Conservation (phyloP, 2,113 vertebrate species). For the Lonchura striata region DNA sequence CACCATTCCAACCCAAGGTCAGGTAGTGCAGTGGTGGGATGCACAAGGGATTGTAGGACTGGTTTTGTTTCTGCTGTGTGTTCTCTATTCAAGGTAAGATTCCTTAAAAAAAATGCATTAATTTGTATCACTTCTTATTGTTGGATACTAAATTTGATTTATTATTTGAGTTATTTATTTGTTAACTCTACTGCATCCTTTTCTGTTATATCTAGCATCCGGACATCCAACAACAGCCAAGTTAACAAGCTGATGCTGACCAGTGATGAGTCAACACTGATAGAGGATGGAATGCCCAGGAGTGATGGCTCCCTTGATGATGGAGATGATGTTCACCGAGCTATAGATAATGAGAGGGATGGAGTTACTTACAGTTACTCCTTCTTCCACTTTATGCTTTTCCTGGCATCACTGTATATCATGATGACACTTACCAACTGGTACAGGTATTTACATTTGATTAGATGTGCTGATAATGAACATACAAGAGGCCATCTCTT, state of each 20-base stretch:
- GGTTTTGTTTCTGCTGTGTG: conserved; percentile 92
- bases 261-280: conserved; percentile 92
- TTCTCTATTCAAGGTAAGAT: conserved; percentile 94
- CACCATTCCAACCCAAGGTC: conserved; percentile 75
- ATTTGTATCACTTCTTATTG: background rate
- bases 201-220: conserved; percentile 77
- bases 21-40: conserved; percentile 96
- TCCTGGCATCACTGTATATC: conserved; percentile 96
- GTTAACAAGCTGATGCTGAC: conserved; percentile 95
- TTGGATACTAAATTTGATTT: background rate
- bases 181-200: background rate
- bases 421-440: conserved; percentile 99
- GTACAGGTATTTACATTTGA: conserved; percentile 85
- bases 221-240: conserved; percentile 92
- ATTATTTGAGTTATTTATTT: background rate
- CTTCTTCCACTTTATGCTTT: conserved; percentile 99
- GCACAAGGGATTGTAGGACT: conserved; percentile 96
- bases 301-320: conserved; percentile 83
- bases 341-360: conserved; percentile 92
- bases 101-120: background rate
- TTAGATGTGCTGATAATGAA: background rate
- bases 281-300: conserved; percentile 87
- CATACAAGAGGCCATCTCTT: background rate
- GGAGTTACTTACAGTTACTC: conserved; percentile 98
- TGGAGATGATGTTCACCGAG: conserved; percentile 75